Base-by-base conservation (phyloP, 2,797 vertebrate species). In the Fistularia commersonii region DNA sequence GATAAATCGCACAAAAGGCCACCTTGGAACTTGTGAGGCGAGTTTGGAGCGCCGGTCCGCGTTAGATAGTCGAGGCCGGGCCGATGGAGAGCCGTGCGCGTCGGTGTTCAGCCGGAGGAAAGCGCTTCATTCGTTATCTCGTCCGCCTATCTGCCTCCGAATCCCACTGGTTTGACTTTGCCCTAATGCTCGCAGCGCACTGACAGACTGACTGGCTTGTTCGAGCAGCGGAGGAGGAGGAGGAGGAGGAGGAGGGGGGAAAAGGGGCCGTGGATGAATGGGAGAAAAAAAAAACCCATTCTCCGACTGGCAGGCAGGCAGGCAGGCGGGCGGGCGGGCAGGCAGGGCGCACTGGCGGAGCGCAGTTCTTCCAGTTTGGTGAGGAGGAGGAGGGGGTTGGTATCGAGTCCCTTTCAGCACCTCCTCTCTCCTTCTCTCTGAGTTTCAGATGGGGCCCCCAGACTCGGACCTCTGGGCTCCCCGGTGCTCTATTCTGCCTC, bases 131-230 rank as follows among this genome's bases (percentile, higher is more conserved):
- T 76, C 70, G 67, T 68, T 72, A 61, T 76, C 67, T 73, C 75
- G 62, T 64, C 77, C 74, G 81, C 80, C 65, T 77, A 67, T 67
- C 67, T 66, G 75, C 61, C 74, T 75, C 73, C 67, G 23, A 77
- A 81, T 71, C 86, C 83, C 80, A 59, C 81, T 72, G 85, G 41
- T 86, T 74, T 79, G 87, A 87, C 81, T 85, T 66, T n/a, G 82
- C 65, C 69, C 72, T 79, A 78, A 81, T 64, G 85, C 83, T 85
- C 76, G 65, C 79, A 71, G 81, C 84, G 39, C 87, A 83, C 64
- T 88, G 88, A 89, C 87, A 85, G 83, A 89, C 71, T 75, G 80
- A 84, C 81, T 81, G 74, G 77, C 71, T 84, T 64, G 83, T 84
- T 75, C 78, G 81, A 81, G 33, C 31, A 34, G 38, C 47, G 31